These are phyloP conservation scores for Sarcophaga subvicina DNA, from an alignment of 2,888 invertebrate genomes.

Conservation along the genomic window DNA sequence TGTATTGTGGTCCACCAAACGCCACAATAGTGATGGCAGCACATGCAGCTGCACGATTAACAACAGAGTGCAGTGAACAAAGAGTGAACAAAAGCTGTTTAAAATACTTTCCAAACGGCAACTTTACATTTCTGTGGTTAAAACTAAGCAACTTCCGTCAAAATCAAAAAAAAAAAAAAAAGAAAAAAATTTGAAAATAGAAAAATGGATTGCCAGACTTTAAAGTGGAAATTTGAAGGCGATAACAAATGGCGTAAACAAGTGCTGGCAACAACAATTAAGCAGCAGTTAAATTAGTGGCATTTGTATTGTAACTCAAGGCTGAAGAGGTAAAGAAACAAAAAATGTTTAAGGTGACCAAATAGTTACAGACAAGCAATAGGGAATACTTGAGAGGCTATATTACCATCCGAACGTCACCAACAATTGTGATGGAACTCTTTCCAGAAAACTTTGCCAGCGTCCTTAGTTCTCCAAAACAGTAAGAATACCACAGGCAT, in stretches of 20 bases:
- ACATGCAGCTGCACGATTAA: not conserved
- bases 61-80: not conserved
- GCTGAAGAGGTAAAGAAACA: not conserved
- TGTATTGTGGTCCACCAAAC: not conserved
- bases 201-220: not conserved
- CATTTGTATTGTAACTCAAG: not conserved
- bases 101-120: slow-evolving; percentile 32
- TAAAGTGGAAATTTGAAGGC: not conserved
- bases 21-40: slow-evolving; percentile 2
- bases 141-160: not conserved
- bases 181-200: not conserved
- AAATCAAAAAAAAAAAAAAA: not conserved
- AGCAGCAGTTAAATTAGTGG: not conserved
- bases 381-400: no score
- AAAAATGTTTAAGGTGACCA: not conserved
- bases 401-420: no score
- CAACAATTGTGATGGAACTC: no score
- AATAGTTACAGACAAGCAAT: no score
- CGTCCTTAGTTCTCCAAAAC: no score
- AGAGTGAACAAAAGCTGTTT: not conserved
- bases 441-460: no score
- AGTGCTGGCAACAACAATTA: not conserved
- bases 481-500: no score
- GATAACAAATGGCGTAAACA: not conserved
- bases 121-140: slow-evolving; percentile 24